Conservation (phyloP, 2,113 vertebrate genomes). For the Carassius carassius region DNA sequence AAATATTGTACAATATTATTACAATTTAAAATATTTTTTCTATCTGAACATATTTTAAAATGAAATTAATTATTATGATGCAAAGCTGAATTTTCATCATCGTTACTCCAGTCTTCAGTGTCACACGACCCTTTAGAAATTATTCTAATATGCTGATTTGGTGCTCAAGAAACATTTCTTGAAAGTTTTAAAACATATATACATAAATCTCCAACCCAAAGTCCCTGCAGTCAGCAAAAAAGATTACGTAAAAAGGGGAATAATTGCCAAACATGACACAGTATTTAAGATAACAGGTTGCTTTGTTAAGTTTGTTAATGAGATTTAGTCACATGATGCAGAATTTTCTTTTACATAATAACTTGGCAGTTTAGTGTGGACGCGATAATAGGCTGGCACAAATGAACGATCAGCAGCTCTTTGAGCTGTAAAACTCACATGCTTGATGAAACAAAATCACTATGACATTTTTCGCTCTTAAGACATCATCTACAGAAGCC, state of each 20-base stretch:
- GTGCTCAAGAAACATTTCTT: not conserved
- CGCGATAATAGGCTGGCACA: not conserved
- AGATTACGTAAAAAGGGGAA: constrained; percentile 24
- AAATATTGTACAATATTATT: not conserved
- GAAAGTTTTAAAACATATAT: not conserved
- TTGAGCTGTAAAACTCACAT: not conserved
- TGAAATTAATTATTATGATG: not conserved
- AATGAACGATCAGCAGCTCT: constrained; percentile 4
- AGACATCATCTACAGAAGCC: not conserved
- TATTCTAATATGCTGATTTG: not conserved
- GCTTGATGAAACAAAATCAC: not conserved
- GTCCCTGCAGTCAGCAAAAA: not conserved
- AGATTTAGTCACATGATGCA: constrained; percentile 59
- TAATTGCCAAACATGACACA: constrained; percentile 48
- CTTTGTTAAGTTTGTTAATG: constrained; percentile 48
- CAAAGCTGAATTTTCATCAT: not conserved
- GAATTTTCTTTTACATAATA: constrained; percentile 63
- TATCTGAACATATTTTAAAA: not conserved
- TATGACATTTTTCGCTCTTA: too few species aligned
- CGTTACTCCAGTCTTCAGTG: not conserved
- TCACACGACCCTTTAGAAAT: not conserved
- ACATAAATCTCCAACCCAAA: not conserved
- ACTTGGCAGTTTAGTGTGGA: constrained; percentile 20
- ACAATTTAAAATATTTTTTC: not conserved
- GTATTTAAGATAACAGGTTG: constrained; percentile 47